A percentile compares a stretch with the other conserved stretches of the same genome.
Conservation (phyloP, 2,888 invertebrate genomes). For the Polietes domitor region DNA sequence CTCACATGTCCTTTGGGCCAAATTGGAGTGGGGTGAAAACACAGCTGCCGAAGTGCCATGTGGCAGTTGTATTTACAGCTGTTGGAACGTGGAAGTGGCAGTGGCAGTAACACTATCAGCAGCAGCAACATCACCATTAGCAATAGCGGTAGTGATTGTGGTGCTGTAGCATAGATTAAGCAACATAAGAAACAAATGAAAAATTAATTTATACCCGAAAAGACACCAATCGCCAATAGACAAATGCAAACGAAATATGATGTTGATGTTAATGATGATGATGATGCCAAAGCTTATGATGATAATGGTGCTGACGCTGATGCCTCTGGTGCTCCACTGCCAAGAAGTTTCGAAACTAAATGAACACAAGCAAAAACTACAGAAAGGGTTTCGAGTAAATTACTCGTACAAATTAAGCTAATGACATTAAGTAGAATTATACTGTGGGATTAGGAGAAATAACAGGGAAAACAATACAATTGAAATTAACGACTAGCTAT, state of each 20-base stretch:
- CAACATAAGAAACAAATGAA: constrained; percentile 56
- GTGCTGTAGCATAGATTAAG: constrained; percentile 57
- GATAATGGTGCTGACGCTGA: constrained; percentile 22
- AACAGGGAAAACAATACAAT: constrained; percentile 46
- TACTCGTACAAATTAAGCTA: constrained; percentile 60
- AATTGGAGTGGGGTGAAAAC: background rate
- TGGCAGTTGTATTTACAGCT: background rate
- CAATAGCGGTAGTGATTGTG: constrained; percentile 8
- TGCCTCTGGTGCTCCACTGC: constrained; percentile 27
- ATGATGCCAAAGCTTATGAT: constrained; percentile 10
- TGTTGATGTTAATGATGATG: background rate
- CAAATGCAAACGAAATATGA: constrained; percentile 52
- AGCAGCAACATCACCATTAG: background rate
- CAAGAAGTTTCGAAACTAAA: constrained; percentile 9
- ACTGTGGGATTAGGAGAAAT: constrained; percentile 14
- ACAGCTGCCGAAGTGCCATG: background rate
- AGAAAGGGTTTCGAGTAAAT: constrained; percentile 25
- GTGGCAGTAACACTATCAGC: background rate
- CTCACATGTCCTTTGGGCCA: constrained; percentile 30
- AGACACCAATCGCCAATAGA: constrained; percentile 54
- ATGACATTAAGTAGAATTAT: constrained; percentile 62
- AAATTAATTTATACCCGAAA: constrained; percentile 59
- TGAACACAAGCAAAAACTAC: background rate
- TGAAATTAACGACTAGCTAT: constrained; percentile 65
- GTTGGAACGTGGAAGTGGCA: background rate